These are phyloP conservation scores for Dolichomitus sp. DNA, from an alignment of 2,888 invertebrate genomes.

Conservation along the genomic window DNA sequence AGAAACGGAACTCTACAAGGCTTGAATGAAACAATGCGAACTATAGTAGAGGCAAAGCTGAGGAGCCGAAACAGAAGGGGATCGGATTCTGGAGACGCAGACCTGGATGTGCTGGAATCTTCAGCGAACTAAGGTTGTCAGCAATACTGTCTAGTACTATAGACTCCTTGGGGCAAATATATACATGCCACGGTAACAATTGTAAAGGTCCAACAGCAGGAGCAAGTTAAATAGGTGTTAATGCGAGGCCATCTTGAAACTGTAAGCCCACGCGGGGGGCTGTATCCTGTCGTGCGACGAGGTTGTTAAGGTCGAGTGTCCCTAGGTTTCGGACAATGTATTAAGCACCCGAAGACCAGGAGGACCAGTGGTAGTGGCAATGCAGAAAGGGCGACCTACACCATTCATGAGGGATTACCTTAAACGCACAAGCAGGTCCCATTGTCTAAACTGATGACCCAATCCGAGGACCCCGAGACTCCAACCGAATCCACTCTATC, in stretches of 20 bases:
- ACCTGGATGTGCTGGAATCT: conserved; percentile 31
- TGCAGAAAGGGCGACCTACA: conserved; percentile 53
- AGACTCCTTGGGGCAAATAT: conserved; percentile 30
- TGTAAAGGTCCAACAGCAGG: conserved; percentile 43
- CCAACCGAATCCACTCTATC: conserved; percentile 57
- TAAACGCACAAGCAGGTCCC: conserved; percentile 83
- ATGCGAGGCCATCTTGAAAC: conserved; percentile 76
- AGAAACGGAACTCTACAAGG: conserved; percentile 17
- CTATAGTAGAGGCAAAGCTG: conserved; percentile 2
- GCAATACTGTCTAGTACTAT: background rate
- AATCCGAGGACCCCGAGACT: conserved; percentile 72
- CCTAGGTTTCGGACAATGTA: conserved; percentile 79
- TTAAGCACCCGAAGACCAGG: conserved; percentile 79
- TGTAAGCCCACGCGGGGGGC: conserved; percentile 53
- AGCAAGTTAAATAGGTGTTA: conserved; percentile 83
- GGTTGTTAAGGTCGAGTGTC: conserved; percentile 82
- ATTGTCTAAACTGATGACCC: conserved; percentile 85
- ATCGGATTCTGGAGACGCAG: background rate
- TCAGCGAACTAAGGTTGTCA: conserved; percentile 9
- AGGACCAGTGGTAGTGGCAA: conserved; percentile 71
- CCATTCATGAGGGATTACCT: conserved; percentile 85
- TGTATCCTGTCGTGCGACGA: conserved; percentile 72
- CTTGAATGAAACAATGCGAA: conserved; percentile 49
- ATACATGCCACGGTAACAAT: conserved; percentile 19
- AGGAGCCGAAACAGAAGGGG: conserved; percentile 10